Conservation (phyloP, 2,113 vertebrate species). For the Formicarius rufipectus region DNA sequence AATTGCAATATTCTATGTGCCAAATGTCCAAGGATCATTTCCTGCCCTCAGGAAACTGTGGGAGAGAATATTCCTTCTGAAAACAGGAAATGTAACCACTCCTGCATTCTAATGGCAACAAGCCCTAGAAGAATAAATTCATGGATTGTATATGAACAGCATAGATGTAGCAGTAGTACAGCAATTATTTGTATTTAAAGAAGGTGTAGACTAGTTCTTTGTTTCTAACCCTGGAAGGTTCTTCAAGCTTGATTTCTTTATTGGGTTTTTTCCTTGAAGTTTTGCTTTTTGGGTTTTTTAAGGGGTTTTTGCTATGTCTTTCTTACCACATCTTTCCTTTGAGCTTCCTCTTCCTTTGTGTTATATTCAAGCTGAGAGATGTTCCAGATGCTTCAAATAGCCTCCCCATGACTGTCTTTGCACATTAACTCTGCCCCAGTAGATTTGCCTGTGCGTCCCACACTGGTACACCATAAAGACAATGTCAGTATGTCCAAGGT, state of each 20-base stretch:
- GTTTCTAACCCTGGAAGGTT: neutral
- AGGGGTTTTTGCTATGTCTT: neutral
- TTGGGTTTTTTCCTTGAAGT: rapidly evolving
- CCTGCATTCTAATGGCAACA: neutral
- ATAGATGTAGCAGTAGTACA: neutral
- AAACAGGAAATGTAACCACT: neutral
- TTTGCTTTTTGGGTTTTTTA: no score
- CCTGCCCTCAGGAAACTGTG: neutral
- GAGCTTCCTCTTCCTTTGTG: neutral
- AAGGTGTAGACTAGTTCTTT: neutral
- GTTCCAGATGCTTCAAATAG: neutral
- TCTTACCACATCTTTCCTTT: neutral
- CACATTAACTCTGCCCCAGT: neutral
- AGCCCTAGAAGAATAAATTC: neutral
- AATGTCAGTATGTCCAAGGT: neutral
- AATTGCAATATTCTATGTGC: neutral
- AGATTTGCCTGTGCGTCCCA: neutral
- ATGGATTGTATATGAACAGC: neutral
- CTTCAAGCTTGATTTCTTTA: neutral
- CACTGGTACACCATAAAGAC: neutral
- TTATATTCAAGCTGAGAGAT: neutral
- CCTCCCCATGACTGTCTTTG: neutral
- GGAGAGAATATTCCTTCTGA: neutral
- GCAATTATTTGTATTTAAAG: neutral
- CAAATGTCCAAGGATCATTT: neutral